Percentiles rank a stretch among this genome's conserved stretches.
Evolutionary conservation across 1,140 invertebrate species (phyloP).

Genomic region (Dinoponera quadriceps): DNA sequence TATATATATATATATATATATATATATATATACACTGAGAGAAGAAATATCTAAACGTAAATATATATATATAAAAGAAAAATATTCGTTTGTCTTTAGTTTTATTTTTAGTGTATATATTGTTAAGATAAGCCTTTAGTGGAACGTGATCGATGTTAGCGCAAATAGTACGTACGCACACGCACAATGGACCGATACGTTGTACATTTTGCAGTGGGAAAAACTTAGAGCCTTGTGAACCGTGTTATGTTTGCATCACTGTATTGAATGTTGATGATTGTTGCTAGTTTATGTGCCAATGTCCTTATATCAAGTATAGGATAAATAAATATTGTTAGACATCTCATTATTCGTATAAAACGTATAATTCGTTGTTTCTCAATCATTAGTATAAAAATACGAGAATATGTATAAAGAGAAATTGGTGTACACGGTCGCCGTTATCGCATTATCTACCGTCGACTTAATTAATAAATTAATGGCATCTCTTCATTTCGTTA

Average conservation of each 20-base stretch:
- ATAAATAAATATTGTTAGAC: constrained; percentile 81
- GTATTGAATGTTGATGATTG: constrained; percentile 82
- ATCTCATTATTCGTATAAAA: constrained; percentile 62
- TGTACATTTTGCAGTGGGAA: constrained; percentile 71
- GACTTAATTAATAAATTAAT: constrained; percentile 16
- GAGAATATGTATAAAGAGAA: constrained; percentile 38
- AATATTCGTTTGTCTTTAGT: too few relatives aligned
- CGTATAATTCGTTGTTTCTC: constrained; percentile 10
- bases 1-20: too few relatives aligned
- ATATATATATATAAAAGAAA: too few relatives aligned
- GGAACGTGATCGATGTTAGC: constrained; percentile 33
- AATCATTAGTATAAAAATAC: background rate
- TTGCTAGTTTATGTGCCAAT: constrained; percentile 81
- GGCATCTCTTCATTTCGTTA: background rate
- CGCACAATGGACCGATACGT: constrained; percentile 71
- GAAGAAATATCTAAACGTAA: too few relatives aligned
- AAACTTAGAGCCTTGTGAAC: constrained; percentile 68
- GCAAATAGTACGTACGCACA: constrained; percentile 50
- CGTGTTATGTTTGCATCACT: constrained; percentile 74
- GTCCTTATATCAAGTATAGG: constrained; percentile 74
- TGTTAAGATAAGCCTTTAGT: constrained; percentile 31
- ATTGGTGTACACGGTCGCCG: too few relatives aligned
- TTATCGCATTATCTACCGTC: too few relatives aligned
- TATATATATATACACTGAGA: too few relatives aligned
- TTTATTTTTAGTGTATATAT: too few relatives aligned